Evolutionary conservation across 2,113 vertebrate species (phyloP).

Genomic region (Pogona vitticeps): DNA sequence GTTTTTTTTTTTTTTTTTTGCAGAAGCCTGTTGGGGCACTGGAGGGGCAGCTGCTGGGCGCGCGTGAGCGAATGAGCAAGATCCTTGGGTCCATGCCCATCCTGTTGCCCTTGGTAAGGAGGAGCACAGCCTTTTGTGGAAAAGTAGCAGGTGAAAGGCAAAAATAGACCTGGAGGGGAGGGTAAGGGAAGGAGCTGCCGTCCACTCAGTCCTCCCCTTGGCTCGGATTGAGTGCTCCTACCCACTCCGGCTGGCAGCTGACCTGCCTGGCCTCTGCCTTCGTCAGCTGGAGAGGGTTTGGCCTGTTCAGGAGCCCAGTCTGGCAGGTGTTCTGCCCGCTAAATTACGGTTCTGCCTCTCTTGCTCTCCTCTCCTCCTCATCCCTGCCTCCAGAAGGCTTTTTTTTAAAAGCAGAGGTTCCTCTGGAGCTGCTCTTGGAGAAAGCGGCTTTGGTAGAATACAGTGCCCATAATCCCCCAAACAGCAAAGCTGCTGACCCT

Average conservation of each 20-base stretch:
- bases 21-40: neutral
- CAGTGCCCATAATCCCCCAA: too few species aligned
- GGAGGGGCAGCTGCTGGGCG: neutral
- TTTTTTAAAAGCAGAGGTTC: neutral
- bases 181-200: neutral
- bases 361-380: neutral
- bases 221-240: accelerated
- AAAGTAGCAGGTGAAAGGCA: conserved; percentile 65
- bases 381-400: neutral
- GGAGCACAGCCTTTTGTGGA: conserved; percentile 8
- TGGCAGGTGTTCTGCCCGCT: neutral
- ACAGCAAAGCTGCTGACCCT: too few species aligned
- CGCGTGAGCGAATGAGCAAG: neutral
- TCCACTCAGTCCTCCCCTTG: neutral
- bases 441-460: too few species aligned
- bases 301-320: neutral
- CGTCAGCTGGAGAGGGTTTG: neutral
- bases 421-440: too few species aligned
- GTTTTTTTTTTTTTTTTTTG: too few species aligned
- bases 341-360: too few species aligned
- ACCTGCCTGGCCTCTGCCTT: neutral
- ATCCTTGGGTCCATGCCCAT: neutral
- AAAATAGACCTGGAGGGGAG: conserved; percentile 55
- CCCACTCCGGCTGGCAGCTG: neutral
- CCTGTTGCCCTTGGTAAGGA: neutral